A percentile compares a stretch with the other conserved stretches of the same genome.
Conservation (phyloP, 2,113 vertebrate species). For the Eleginops maclovinus region DNA sequence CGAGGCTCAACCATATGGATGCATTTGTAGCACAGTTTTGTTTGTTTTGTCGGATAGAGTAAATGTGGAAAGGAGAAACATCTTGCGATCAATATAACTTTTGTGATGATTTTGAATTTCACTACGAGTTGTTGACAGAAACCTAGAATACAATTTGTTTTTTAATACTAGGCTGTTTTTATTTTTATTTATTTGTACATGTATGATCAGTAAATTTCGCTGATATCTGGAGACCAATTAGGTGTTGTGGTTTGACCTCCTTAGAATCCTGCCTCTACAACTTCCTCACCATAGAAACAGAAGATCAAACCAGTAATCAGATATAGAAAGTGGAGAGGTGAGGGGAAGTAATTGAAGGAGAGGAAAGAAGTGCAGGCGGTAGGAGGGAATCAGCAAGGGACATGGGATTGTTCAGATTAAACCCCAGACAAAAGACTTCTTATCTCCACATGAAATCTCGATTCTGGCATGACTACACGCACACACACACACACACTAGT, state of each 20-base stretch:
- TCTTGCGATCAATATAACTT: not conserved
- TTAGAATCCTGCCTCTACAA: not conserved
- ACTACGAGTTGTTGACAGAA: no score
- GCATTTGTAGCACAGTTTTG: not conserved
- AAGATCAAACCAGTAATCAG: slow-evolving; percentile 9
- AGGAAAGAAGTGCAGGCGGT: slow-evolving; percentile 31
- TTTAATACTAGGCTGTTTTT: not conserved
- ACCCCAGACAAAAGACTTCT: slow-evolving; percentile 73
- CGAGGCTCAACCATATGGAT: not conserved
- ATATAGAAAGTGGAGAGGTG: not conserved
- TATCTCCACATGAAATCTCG: slow-evolving; percentile 74
- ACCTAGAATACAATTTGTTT: not conserved
- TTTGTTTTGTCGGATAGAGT: not conserved
- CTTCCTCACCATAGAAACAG: not conserved
- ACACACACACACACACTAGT: slow-evolving; percentile 35
- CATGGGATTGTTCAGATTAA: slow-evolving; percentile 66
- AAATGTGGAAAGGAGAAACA: not conserved
- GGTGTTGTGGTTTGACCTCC: not conserved
- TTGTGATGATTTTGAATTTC: no score
- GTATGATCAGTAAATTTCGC: no score
- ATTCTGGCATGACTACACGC: slow-evolving; percentile 43
- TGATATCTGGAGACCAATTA: not conserved
- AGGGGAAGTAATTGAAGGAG: slow-evolving; percentile 32
- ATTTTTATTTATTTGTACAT: no score
- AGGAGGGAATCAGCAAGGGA: slow-evolving; percentile 55